A percentile compares a stretch with the other conserved stretches of the same genome.
These are phyloP conservation scores for Rhodinocichla rosea DNA, from an alignment of 2,113 vertebrate species.

Conservation along the genomic window DNA sequence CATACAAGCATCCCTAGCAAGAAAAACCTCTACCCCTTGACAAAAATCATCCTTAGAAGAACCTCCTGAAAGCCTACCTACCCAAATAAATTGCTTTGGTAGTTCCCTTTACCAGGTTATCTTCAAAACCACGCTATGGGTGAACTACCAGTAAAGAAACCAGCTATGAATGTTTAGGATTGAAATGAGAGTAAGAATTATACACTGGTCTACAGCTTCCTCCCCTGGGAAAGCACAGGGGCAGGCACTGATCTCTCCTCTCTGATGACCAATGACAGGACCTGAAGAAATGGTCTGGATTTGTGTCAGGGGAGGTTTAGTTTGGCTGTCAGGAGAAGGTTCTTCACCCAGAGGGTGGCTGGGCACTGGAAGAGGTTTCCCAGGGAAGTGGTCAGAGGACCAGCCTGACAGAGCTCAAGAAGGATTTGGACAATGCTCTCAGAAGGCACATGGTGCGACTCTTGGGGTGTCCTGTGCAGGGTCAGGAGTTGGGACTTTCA, in stretches of 20 bases:
- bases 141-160: background rate
- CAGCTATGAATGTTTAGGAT: rapidly evolving
- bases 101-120: background rate
- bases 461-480: too few species aligned
- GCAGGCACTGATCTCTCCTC: background rate
- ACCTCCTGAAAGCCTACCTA: background rate
- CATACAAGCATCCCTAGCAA: background rate
- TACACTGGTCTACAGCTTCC: background rate
- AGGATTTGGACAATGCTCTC: background rate
- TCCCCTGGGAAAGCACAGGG: background rate
- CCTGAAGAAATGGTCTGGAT: rapidly evolving
- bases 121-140: background rate
- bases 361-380: background rate
- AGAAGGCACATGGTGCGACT: background rate
- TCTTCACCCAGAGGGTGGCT: background rate
- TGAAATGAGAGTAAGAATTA: background rate
- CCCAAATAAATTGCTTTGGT: background rate
- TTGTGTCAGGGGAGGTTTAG: background rate
- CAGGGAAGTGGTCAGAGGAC: background rate
- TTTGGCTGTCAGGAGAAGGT: background rate
- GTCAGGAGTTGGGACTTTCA: background rate
- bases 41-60: background rate
- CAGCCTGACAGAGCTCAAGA: background rate
- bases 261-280: background rate
- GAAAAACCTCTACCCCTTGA: background rate